Evolutionary conservation across 2,113 vertebrate genomes (phyloP), one percentile per base, ranked within the genome.

Genomic region (Coptodon bakossiorum): DNA sequence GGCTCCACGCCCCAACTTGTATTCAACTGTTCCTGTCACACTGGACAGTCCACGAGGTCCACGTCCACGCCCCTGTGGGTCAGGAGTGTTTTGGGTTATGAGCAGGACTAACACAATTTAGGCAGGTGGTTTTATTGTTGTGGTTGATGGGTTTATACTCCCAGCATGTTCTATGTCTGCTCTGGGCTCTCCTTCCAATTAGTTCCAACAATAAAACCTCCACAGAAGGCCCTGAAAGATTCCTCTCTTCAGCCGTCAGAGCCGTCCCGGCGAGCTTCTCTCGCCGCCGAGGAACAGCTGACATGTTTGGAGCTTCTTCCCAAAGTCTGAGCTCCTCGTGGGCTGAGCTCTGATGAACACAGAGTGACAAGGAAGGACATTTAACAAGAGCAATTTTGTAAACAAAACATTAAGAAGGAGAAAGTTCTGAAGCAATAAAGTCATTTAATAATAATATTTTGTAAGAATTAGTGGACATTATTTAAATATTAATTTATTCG

Each of bases 41-140:
- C 13, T 27, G 38, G 40, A 43, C 38, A 27, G n/a, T 5, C 14
- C 40, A 76, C 3, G 22, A 29, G 6, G 43, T 10, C 71, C 43
- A 50, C 6, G 9, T 48, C 68, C 38, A 29, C 1, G 6, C 68
- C 68, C 24, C 71, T 29, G 43, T 48, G 71, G 40, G 22, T 45
- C 22, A 27, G 38, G 24, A 43, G 66, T 45, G 66, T 73, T 45
- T 45, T 73, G 38, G 22, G 40, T 76, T 48, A 76, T 48, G 68
- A 76, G 68, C 13, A 6, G 40, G 22, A 45, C 22, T 24, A 7
- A 29, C 22, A 76, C 40, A 48, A 29, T 76, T 48, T 29, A 76
- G 40, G 22, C 66, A 71, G 66, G 66, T 71, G 40, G 71, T 76
- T 76, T 76, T 50, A 76, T 50, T 76, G 71, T 76, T 29, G 71